Evolutionary conservation across 2,113 vertebrate genomes (phyloP).

Genomic region (Erythrolamprus reginae): DNA sequence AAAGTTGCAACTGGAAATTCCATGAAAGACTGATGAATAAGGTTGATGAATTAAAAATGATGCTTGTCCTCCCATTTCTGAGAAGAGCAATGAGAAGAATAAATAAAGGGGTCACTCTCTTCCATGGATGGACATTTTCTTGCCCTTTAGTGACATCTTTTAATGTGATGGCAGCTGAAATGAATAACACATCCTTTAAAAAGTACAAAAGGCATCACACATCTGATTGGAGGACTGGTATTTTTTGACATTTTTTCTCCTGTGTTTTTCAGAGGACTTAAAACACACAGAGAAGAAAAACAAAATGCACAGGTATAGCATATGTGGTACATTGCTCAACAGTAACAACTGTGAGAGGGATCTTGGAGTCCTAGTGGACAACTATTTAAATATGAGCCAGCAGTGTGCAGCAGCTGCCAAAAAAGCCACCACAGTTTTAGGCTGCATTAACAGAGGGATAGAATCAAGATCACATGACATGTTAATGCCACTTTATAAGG

Average conservation of each 20-base stretch:
- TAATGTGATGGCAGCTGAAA: not conserved
- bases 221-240: not conserved
- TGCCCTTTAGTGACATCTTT: not conserved
- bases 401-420: no score
- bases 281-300: not conserved
- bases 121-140: not conserved
- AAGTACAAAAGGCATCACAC: not conserved
- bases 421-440: no score
- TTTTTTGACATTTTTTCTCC: not conserved
- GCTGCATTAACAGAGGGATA: no score
- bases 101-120: not conserved
- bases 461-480: no score
- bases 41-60: not conserved
- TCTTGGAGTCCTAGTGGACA: no score
- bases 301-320: no score
- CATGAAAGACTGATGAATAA: not conserved
- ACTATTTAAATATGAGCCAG: no score
- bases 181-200: not conserved
- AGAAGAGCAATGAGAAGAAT: not conserved
- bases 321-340: no score
- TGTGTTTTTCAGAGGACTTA: not conserved
- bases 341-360: no score
- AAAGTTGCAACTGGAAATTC: not conserved
- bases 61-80: not conserved
- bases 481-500: no score